Base-by-base conservation (phyloP, 92 coral and sea anemone genomes). In the Pocillopora grandis region DNA sequence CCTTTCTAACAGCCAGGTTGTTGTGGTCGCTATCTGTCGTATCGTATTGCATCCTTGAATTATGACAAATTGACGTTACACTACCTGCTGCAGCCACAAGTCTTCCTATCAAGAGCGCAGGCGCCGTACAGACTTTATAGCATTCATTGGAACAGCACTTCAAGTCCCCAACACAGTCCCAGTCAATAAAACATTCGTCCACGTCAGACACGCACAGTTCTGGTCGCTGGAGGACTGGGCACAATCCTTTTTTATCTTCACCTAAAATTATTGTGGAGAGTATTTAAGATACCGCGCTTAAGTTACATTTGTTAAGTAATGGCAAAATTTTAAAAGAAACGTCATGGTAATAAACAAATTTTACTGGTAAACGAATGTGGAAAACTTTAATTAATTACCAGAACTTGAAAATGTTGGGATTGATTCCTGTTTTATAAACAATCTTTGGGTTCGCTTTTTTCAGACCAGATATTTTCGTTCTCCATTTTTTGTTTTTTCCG, bases 81-180 rank as follows among this genome's bases (percentile, higher is more conserved):
- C 18, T 81, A 73, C 86, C 86, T 82, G 78, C 66, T 18, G 73
- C 80, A 23, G 49, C 71, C 14, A n/a, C 71, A 3, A 4, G 42
- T 11, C 16, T 19, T 16, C 33, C 59, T 37, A 21, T n/a, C 68
- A 4, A 16, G n/a, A 59, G 21, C 19, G 86, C 76, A 52, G 77
- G 58, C 13, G 81, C 42, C 20, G 62, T 75, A 76, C 94, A 91
- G 60, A 78, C 62, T 7, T 14, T 64, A 42, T 74, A 85, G 63
- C 94, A 91, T 10, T 86, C 81, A 77, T 91, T 90, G 7, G 92
- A 85, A 75, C 94, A 91, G 83, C 94, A 91, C 83, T 86, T 91
- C 63, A 83, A 73, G 87, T 85, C 66, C 9, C 92, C 92, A 62
- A 81, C 66, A 65, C 94, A 91, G 77, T 91, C 88, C 57, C 83